Evolutionary conservation across 1,140 invertebrate species (phyloP).

Genomic region (Pygmarrhopalites habei): DNA sequence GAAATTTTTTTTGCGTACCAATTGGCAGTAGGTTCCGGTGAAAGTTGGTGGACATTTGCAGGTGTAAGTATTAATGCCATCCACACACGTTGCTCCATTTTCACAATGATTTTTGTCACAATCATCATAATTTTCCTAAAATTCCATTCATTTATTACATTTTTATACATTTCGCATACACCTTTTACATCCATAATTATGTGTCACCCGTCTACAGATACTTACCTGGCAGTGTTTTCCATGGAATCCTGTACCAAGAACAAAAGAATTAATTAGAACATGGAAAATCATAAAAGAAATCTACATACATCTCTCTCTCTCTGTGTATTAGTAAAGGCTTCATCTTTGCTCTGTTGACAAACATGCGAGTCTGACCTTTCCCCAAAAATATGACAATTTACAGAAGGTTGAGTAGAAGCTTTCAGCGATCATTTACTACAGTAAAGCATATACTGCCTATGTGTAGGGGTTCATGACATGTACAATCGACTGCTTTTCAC

Average conservation of each 20-base stretch:
- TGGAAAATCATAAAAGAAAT: no score
- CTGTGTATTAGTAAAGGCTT: neutral
- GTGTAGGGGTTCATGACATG: no score
- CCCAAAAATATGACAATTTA: no score
- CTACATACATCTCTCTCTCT: constrained; percentile 4
- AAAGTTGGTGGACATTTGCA: constrained; percentile 82
- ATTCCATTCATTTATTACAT: constrained; percentile 8
- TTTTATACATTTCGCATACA: no score
- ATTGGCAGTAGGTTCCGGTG: constrained; percentile 66
- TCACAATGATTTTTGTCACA: constrained; percentile 81
- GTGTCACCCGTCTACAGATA: no score
- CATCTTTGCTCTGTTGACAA: neutral
- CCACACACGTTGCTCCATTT: constrained; percentile 82
- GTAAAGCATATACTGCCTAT: no score
- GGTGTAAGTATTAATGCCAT: constrained; percentile 76
- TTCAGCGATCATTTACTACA: no score
- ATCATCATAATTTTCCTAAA: constrained; percentile 73
- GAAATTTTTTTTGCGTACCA: constrained; percentile 11
- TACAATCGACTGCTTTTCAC: no score
- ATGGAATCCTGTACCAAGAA: constrained; percentile 62
- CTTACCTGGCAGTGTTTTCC: constrained; percentile 68
- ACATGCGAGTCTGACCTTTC: neutral
- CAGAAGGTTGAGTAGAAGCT: no score
- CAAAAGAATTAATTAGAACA: constrained; percentile 28
- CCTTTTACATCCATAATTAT: no score